Base-by-base conservation (phyloP, 2,888 invertebrate species). In the Latheticus oryzae region DNA sequence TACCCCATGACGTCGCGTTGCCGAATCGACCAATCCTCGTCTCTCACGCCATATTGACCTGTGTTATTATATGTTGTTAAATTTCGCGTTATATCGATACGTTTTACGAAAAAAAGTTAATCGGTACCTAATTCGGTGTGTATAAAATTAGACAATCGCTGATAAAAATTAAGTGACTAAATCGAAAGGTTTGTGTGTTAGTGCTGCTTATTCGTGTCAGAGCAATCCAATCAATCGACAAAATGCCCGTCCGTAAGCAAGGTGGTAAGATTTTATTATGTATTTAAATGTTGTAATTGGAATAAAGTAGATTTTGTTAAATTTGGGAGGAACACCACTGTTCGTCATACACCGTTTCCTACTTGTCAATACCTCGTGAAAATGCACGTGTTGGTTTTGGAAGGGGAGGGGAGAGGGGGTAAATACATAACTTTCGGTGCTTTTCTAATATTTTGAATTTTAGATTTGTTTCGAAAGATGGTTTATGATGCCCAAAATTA, bases 211-310 rank as follows among this genome's bases (percentile, higher is more conserved):
- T 9, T 4, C 7, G 7, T 8, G 13, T 33, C 24, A 12, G 5
- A 33, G 8, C 30, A 13, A 43, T 12, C 21, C 8, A 19, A 15
- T 15, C n/a, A 35, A 16, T 11, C 28, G 12, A 32, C 32, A 81
- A 80, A 81, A 87, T 88, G 87, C 87, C 87, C 79, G 87, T 87
- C 79, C 86, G 87, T 79, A 88, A 88, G 83, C 87, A 88, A 87
- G 87, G 87, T 87, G 80, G 83, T 80, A 79, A 76, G 77, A 72
- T 73, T 68, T 63, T 67, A 32, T 28, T 8, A 30, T 40, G n/a
- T n/a, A n/a, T n/a, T n/a, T n/a, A n/a, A n/a, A n/a, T n/a, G n/a
- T n/a, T n/a, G n/a, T n/a, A n/a, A n/a, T n/a, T n/a, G n/a, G n/a
- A n/a, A n/a, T n/a, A n/a, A n/a, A n/a, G n/a, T n/a, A n/a, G n/a